These are phyloP conservation scores for Pangasius krempfi DNA, from an alignment of 2,797 vertebrate genomes.

Conservation along the genomic window DNA sequence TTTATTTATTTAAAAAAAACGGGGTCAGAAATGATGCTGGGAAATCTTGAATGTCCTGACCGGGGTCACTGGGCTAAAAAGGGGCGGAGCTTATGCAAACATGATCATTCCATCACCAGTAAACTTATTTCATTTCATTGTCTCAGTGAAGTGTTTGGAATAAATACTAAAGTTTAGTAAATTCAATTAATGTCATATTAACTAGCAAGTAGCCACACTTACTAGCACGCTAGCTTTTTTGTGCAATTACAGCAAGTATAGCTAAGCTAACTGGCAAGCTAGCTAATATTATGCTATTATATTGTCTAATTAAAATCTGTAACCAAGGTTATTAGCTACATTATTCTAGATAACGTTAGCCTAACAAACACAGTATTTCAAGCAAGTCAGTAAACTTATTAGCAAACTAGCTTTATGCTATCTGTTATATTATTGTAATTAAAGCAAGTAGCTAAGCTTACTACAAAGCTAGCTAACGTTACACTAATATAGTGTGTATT, in stretches of 20 bases:
- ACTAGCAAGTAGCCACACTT: not conserved
- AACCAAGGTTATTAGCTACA: not conserved
- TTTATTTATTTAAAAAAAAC: not conserved
- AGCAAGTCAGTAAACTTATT: not conserved
- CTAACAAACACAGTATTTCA: not conserved
- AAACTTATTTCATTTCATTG: not conserved
- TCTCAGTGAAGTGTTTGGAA: not conserved
- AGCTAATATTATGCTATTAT: not conserved
- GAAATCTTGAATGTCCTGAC: not conserved
- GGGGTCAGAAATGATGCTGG: not conserved
- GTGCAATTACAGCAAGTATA: not conserved
- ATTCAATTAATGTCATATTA: not conserved
- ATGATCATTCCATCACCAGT: not conserved
- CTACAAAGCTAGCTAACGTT: not conserved
- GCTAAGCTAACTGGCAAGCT: not conserved
- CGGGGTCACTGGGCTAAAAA: not conserved
- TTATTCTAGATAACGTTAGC: not conserved
- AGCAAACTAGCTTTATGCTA: not conserved
- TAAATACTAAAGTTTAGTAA: not conserved
- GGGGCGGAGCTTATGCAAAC: not conserved
- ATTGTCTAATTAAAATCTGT: not conserved
- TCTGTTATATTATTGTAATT: not conserved
- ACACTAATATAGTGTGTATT: too few relatives aligned
- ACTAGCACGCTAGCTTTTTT: not conserved
- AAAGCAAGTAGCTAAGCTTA: not conserved